phyloP scores from a whole-genome alignment of 2,113 vertebrate genomes.

The Engraulis encrasicolus region DNA sequence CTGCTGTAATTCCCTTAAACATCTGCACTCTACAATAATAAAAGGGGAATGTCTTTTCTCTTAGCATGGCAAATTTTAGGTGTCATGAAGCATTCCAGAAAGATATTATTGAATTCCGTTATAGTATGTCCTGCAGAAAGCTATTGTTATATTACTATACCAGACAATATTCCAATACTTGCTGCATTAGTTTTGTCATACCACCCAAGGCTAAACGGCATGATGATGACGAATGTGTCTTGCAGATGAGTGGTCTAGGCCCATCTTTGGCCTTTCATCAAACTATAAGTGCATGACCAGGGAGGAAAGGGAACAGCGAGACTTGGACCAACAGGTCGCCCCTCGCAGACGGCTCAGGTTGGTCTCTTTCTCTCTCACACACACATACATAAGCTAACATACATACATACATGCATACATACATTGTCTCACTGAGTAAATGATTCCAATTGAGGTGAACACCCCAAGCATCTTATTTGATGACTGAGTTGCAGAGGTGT shows the following conservation, averaged over 20 bases:
- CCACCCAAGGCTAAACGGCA: neutral
- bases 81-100: too few relatives aligned
- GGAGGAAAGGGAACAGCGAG: slow-evolving; percentile 95
- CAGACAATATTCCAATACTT: neutral
- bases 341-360: slow-evolving; percentile 89
- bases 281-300: slow-evolving; percentile 99
- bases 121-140: too few relatives aligned
- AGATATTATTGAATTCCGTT: too few relatives aligned
- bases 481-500: neutral
- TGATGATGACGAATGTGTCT: neutral
- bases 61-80: too few relatives aligned
- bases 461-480: too few relatives aligned
- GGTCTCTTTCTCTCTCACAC: neutral
- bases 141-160: too few relatives aligned
- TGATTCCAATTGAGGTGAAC: too few relatives aligned
- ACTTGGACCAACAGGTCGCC: slow-evolving; percentile 96
- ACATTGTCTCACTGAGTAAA: neutral
- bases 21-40: too few relatives aligned
- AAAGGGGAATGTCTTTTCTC: too few relatives aligned
- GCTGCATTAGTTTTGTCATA: neutral
- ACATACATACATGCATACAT: neutral
- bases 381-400: slow-evolving; percentile 5
- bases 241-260: slow-evolving; percentile 95
- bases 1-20: too few relatives aligned
- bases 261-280: slow-evolving; percentile 95